Evolutionary conservation across 2,113 vertebrate species (phyloP), one percentile per base, ranked within the genome.

Genomic region (Colius striatus): DNA sequence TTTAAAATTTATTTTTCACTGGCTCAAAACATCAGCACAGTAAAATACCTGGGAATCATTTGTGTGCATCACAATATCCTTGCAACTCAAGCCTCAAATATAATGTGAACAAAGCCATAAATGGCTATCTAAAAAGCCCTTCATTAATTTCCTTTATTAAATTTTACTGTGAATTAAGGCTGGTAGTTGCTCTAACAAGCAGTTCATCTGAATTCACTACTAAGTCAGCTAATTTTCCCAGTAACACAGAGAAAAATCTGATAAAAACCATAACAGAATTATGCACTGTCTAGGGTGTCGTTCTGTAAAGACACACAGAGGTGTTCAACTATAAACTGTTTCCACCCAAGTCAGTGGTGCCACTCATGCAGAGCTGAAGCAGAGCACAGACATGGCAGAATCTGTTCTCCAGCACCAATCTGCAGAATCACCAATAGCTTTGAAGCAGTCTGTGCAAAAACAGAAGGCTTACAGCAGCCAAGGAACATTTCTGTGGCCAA

Each of bases 401-500:
- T 38, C 45, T 38, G 30, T 57, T 17, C 60, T 63, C 48, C 2
- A 5, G 16, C n/a, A 54, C 27, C 32, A 21, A 34, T 2, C 16
- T 54, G 32, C 67, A 76, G 45, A 43, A 45, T 27, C 26, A 9
- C 20, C 68, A 8, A 1, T 5, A 62, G 21, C 22, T 63, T 48
- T 77, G 57, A 75, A 73, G 23, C 36, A 23, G 14, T 4, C 36
- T 55, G 14, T 29, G 38, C 17, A 55, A 27, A 80, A 30, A 16
- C 34, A 47, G 58, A 29, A 36, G 38, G 32, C 30, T 13, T 90
- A 29, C 34, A 74, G 77, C 27, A 77, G 34, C 7, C 18, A 18
- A 34, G 36, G 13, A 76, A n/a, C 0, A 0, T 16, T 71, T 47
- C 43, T n/a, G 51, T 14, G 60, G 48, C 45, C 0, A 0, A 0